Percentiles rank a stretch among this genome's conserved stretches.
Evolutionary conservation across 2,113 vertebrate genomes (phyloP).

Genomic region (Noctilio leporinus): DNA sequence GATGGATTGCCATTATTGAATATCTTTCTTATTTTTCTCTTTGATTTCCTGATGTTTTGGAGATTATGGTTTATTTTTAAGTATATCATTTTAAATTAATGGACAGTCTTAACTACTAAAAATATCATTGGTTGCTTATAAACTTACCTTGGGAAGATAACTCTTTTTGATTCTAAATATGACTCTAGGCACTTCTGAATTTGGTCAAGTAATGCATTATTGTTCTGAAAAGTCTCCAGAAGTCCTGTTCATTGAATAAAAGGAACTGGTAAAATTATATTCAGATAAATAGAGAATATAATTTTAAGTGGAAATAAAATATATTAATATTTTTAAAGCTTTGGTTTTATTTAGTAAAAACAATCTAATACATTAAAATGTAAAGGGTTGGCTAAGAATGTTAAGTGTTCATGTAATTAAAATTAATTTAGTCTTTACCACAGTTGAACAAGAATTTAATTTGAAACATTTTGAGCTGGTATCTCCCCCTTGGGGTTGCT

Average conservation of each 20-base stretch:
- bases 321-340: neutral
- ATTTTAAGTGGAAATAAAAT: conserved; percentile 33
- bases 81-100: neutral
- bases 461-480: neutral
- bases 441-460: neutral
- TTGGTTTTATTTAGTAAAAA: conserved; percentile 20
- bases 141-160: conserved; percentile 85
- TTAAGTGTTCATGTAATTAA: neutral
- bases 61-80: neutral
- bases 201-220: conserved; percentile 86
- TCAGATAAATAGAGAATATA: neutral
- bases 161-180: conserved; percentile 88
- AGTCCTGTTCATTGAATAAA: conserved; percentile 76
- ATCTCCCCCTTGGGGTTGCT: neutral
- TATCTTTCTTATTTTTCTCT: neutral
- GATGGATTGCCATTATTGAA: neutral
- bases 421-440: neutral
- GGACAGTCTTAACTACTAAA: neutral
- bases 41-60: neutral
- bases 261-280: neutral
- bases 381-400: neutral
- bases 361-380: neutral
- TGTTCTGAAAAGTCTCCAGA: conserved; percentile 85
- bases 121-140: neutral
- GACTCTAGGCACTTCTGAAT: conserved; percentile 90